Evolutionary conservation across 2,888 invertebrate species (phyloP).

Genomic region (Penaeus monodon): DNA sequence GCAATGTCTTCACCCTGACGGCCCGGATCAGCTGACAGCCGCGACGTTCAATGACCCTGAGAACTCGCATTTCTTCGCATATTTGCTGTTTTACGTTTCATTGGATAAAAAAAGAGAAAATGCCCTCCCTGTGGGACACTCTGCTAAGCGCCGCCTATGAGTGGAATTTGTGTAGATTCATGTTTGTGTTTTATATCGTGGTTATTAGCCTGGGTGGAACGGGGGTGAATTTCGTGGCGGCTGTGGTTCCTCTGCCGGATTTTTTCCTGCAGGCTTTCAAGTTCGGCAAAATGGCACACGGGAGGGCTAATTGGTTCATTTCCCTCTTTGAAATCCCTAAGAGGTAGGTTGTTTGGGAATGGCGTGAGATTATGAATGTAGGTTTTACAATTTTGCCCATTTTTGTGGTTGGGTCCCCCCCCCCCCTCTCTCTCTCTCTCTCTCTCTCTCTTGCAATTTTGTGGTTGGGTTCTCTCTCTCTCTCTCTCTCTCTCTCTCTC

Average conservation of each 20-base stretch:
- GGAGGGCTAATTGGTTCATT: neutral
- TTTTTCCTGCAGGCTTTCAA: conserved; percentile 39
- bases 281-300: conserved; percentile 46
- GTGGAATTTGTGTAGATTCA: conserved; percentile 20
- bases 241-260: conserved; percentile 14
- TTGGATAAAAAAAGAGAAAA: neutral
- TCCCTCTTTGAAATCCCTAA: conserved; percentile 31
- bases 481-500: too few species aligned
- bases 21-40: too few species aligned
- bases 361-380: neutral
- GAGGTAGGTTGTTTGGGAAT: conserved; percentile 17
- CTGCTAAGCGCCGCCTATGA: neutral
- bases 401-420: too few species aligned
- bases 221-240: neutral
- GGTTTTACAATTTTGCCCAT: neutral
- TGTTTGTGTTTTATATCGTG: conserved; percentile 30
- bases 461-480: too few species aligned
- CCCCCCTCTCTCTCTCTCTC: too few species aligned
- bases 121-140: neutral
- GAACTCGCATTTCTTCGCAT: too few species aligned
- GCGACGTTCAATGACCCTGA: too few species aligned
- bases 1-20: too few species aligned
- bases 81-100: too few species aligned
- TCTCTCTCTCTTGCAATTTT: too few species aligned
- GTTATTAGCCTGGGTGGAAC: conserved; percentile 31